Evolutionary conservation across 2,888 invertebrate genomes (phyloP).

Genomic region (Aricia artaxerxes): DNA sequence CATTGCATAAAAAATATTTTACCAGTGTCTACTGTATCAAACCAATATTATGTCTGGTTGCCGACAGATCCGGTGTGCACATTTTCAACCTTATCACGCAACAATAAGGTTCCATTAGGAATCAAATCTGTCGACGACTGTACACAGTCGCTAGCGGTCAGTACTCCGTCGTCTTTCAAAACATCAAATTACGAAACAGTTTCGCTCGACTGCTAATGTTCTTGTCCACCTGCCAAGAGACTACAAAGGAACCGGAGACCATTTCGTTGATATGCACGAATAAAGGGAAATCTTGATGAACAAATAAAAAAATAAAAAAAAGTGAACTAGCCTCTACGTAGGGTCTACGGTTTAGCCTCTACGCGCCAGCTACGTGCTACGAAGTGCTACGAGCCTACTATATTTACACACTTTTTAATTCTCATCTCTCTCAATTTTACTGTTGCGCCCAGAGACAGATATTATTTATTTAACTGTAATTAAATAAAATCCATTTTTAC

Average conservation of each 20-base stretch:
- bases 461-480: no score
- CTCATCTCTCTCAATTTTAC: no score
- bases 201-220: slow-evolving; percentile 1
- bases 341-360: background rate
- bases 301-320: background rate
- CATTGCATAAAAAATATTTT: no score
- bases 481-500: no score
- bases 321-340: background rate
- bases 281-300: background rate
- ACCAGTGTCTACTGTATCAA: no score
- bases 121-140: background rate
- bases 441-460: no score
- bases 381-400: background rate
- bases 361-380: background rate
- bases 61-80: no score
- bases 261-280: background rate
- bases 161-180: background rate
- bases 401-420: background rate
- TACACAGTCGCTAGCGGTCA: background rate
- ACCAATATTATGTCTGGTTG: no score
- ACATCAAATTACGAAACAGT: slow-evolving; percentile 1
- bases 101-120: background rate
- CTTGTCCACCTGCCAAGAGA: slow-evolving; percentile 4
- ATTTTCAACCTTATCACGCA: no score
- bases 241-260: slow-evolving; percentile 3